Evolutionary conservation across 2,888 invertebrate species (phyloP).

Genomic region (Pammene aurita): DNA sequence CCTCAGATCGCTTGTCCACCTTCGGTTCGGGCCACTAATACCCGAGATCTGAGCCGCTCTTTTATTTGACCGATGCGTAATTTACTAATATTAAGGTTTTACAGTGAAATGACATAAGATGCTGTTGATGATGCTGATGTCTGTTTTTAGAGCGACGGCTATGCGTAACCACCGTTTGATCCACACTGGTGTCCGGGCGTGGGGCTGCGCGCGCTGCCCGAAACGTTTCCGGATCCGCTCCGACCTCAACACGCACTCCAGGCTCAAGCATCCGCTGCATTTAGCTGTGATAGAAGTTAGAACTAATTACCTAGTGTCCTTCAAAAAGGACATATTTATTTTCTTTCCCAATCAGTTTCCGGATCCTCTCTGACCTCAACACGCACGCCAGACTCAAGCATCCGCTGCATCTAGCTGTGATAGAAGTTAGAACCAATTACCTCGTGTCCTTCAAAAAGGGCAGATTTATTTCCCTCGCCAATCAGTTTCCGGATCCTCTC

Average conservation of each 20-base stretch:
- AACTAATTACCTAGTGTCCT: not conserved
- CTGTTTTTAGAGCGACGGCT: conserved; percentile 58
- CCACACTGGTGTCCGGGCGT: conserved; percentile 64
- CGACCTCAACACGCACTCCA: conserved; percentile 64
- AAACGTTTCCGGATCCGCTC: conserved; percentile 67
- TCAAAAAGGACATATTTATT: not conserved
- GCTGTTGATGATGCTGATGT: no score
- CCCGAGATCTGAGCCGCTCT: no score
- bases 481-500: conserved; percentile 64
- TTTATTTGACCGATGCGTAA: no score
- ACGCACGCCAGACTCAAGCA: conserved; percentile 65
- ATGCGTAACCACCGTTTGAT: conserved; percentile 68
- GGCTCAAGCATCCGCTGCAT: conserved; percentile 64
- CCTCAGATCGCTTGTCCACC: no score
- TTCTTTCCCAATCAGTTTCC: conserved; percentile 43
- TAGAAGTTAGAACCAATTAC: not conserved
- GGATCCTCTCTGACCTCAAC: conserved; percentile 64
- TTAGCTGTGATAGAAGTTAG: conserved; percentile 66
- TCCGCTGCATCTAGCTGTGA: conserved; percentile 59
- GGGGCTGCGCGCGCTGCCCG: conserved; percentile 68
- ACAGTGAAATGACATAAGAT: no score
- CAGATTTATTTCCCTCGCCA: not conserved
- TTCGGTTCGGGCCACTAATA: no score
- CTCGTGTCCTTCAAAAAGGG: not conserved
- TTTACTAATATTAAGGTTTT: no score